These are phyloP conservation scores for Cyanoderma ruficeps DNA, from an alignment of 2,113 vertebrate species.

Conservation along the genomic window DNA sequence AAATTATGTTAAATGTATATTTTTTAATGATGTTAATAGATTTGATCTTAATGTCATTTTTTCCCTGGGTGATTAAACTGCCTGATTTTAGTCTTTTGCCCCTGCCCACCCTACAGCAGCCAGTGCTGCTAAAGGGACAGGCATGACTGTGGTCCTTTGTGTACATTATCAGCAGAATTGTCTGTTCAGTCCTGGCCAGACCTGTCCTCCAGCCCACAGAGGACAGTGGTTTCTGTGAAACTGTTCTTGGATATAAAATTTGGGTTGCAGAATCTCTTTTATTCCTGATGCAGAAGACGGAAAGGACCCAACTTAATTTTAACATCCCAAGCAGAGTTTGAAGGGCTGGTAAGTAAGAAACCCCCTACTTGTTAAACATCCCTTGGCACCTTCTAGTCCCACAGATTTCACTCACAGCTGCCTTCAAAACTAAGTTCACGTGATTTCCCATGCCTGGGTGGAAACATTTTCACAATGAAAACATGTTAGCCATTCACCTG, in stretches of 20 bases:
- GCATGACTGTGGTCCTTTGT: not conserved
- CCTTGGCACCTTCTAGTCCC: not conserved
- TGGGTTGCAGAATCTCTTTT: not conserved
- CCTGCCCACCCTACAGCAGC: not conserved
- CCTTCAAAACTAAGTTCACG: not conserved
- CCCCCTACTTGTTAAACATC: not conserved
- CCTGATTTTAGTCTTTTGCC: not conserved
- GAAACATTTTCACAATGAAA: not conserved
- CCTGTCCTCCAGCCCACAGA: not conserved
- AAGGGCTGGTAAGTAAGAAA: not conserved
- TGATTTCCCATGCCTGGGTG: not conserved
- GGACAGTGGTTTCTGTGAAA: not conserved
- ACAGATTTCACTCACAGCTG: not conserved
- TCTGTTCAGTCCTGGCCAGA: not conserved
- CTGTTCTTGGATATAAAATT: not conserved
- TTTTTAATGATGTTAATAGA: not conserved
- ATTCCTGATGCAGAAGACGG: not conserved
- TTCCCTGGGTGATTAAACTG: not conserved
- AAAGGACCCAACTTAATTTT: not conserved
- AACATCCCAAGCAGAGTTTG: not conserved
- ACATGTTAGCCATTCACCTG: not conserved
- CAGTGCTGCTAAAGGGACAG: not conserved
- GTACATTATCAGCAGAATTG: not conserved
- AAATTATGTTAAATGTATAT: not conserved
- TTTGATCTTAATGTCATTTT: not conserved